Percentiles rank a stretch among this genome's conserved stretches.
Conservation (phyloP, 2,888 invertebrate genomes). For the Laothoe populi region DNA sequence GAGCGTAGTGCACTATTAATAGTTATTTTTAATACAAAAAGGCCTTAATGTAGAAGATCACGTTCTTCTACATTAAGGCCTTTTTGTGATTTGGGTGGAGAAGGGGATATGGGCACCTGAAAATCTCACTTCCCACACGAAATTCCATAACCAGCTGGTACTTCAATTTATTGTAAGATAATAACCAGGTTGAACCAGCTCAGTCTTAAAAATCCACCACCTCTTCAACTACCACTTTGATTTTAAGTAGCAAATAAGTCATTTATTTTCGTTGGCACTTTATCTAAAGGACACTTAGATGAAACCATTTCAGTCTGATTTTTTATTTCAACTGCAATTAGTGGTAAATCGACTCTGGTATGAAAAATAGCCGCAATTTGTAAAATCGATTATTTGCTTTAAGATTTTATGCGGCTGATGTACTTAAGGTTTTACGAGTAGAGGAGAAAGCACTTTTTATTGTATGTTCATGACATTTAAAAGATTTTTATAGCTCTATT, state of each 20-base stretch:
- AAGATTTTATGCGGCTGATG: not conserved
- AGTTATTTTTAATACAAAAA: no score
- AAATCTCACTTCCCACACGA: no score
- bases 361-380: not conserved
- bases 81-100: no score
- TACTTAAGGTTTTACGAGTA: slow-evolving; percentile 12
- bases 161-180: no score
- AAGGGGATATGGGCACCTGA: no score
- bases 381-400: not conserved
- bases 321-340: not conserved
- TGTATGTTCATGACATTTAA: slow-evolving; percentile 8
- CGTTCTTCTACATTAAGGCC: no score
- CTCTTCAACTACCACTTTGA: no score
- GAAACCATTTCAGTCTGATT: not conserved
- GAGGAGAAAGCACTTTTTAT: not conserved
- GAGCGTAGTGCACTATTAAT: no score
- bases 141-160: no score
- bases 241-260: not conserved
- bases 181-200: no score
- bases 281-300: not conserved
- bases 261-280: not conserved
- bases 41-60: no score
- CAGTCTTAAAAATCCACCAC: no score
- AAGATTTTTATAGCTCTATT: slow-evolving; percentile 7
- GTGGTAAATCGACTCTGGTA: slow-evolving; percentile 1